Conservation (phyloP, 2,113 vertebrate species). For the Campylorhamphus procurvoides region DNA sequence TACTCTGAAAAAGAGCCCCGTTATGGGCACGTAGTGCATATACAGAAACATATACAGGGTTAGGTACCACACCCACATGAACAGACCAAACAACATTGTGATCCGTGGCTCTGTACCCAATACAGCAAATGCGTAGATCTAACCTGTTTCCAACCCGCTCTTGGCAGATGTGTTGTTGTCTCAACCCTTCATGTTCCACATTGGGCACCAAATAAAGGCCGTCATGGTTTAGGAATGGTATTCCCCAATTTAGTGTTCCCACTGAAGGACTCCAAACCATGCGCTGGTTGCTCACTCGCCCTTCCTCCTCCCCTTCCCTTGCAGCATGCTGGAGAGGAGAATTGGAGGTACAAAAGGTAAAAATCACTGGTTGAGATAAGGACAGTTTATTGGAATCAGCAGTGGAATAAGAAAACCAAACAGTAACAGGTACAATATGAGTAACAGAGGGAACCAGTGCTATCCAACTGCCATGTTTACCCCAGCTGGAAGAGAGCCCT, state of each 20-base stretch:
- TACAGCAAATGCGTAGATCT: not conserved
- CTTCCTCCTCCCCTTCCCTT: not conserved
- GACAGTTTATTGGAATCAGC: not conserved
- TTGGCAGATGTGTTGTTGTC: not conserved
- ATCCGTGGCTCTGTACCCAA: not conserved
- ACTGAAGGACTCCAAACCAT: not conserved
- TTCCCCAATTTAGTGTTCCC: not conserved
- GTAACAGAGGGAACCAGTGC: accelerated
- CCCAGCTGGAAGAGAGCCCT: not conserved
- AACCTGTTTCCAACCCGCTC: not conserved
- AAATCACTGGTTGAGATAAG: not conserved
- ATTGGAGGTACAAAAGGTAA: not conserved
- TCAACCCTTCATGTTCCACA: not conserved
- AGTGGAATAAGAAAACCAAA: not conserved
- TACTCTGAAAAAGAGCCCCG: too few species aligned
- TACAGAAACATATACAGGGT: too few species aligned
- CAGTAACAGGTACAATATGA: not conserved
- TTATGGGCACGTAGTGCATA: too few species aligned
- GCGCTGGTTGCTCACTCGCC: not conserved
- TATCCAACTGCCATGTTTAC: accelerated
- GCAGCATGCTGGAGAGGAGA: not conserved
- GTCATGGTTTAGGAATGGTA: not conserved
- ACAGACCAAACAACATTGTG: not conserved
- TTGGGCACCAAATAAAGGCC: not conserved
- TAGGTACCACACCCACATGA: not conserved